Evolutionary conservation across 2,797 vertebrate species (phyloP).

Genomic region (Echeneis naucrates): DNA sequence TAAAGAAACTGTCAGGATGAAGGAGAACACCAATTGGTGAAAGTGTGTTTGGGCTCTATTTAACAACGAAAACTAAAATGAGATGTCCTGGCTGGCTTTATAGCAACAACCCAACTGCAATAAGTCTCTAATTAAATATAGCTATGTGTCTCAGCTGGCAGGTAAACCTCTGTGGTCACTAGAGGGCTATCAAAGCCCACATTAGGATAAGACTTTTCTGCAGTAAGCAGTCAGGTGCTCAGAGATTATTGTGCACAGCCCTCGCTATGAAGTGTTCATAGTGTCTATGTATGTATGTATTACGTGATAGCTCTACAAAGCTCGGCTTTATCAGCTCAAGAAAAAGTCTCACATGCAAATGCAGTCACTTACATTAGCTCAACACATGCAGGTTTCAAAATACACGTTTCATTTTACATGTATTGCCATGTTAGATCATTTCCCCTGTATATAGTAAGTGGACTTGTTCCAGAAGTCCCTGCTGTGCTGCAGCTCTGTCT

Average conservation of each 20-base stretch:
- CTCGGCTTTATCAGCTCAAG: constrained; percentile 34
- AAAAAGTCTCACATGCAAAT: constrained; percentile 38
- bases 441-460: neutral
- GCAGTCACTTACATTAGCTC: neutral
- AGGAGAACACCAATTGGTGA: constrained; percentile 35
- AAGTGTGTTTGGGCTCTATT: constrained; percentile 23
- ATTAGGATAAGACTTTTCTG: constrained; percentile 10
- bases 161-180: constrained; percentile 70
- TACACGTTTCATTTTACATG: neutral
- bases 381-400: neutral
- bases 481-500: neutral
- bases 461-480: constrained; percentile 7
- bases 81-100: constrained; percentile 42
- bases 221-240: constrained; percentile 66
- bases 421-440: neutral
- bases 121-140: constrained; percentile 51
- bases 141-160: constrained; percentile 51
- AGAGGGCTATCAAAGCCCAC: constrained; percentile 75
- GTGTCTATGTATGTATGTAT: constrained; percentile 38
- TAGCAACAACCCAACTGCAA: constrained; percentile 37
- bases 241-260: constrained; percentile 33
- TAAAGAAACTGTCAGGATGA: constrained; percentile 40
- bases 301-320: constrained; percentile 42
- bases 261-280: constrained; percentile 59
- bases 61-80: constrained; percentile 18